Conservation (phyloP, 2,113 vertebrate species). For the Lophochroa leadbeateri region DNA sequence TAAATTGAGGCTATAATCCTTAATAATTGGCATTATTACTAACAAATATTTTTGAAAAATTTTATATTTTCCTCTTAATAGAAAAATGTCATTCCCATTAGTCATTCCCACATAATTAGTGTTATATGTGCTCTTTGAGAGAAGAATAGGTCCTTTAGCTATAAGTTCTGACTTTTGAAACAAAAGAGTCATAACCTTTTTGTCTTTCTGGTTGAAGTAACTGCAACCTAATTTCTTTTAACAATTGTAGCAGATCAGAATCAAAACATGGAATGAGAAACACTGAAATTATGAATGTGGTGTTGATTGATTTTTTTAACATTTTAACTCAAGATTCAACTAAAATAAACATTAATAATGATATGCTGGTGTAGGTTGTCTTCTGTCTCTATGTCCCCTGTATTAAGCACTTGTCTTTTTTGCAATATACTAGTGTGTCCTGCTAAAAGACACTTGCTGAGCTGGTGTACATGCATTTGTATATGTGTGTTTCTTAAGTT, state of each 20-base stretch:
- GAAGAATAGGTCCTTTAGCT: constrained; percentile 33
- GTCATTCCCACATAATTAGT: constrained; percentile 49
- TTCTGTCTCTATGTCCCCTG: not conserved
- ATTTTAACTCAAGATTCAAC: not conserved
- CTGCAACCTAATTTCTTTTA: constrained; percentile 10
- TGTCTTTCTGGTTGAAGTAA: constrained; percentile 46
- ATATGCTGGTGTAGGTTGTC: not conserved
- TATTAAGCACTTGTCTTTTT: not conserved
- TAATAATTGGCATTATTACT: not conserved
- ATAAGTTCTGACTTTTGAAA: constrained; percentile 55
- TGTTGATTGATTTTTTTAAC: not conserved
- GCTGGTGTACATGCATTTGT: not conserved
- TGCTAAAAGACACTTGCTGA: not conserved
- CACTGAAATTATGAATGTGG: not conserved
- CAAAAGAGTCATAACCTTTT: constrained; percentile 45
- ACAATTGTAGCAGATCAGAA: not conserved
- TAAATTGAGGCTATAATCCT: not conserved
- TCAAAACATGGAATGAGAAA: not conserved
- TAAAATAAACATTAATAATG: not conserved
- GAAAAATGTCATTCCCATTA: constrained; percentile 34
- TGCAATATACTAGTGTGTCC: not conserved
- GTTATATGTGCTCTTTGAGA: constrained; percentile 33
- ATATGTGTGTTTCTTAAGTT: not conserved
- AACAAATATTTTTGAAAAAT: constrained; percentile 44
- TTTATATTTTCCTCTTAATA: constrained; percentile 1